A percentile compares a stretch with the other conserved stretches of the same genome.
Conservation (phyloP, 1,140 invertebrate species). For the Sipha flava region DNA sequence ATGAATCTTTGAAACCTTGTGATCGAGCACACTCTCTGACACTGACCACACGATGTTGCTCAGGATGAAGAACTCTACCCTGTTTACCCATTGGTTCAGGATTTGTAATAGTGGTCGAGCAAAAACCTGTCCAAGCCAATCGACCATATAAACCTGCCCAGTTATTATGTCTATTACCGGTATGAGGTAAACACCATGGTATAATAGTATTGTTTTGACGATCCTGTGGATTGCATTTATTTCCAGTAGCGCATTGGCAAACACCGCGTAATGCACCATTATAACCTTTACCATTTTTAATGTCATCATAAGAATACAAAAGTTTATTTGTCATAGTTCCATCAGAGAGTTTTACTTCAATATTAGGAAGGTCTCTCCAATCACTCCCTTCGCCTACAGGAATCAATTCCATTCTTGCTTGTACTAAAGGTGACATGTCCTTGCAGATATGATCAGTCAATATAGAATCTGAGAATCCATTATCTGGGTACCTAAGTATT, state of each 20-base stretch:
- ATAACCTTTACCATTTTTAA: slow-evolving; percentile 54
- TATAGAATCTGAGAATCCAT: not conserved
- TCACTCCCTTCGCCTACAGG: slow-evolving; percentile 68
- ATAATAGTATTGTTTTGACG: slow-evolving; percentile 76
- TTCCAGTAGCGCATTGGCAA: slow-evolving; percentile 62
- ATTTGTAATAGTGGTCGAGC: slow-evolving; percentile 78
- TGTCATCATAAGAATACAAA: slow-evolving; percentile 64
- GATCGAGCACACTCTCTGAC: slow-evolving; percentile 78
- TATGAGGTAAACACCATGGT: slow-evolving; percentile 85
- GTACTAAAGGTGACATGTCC: slow-evolving; percentile 70
- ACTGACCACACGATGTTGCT: slow-evolving; percentile 70
- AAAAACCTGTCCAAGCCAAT: slow-evolving; percentile 76
- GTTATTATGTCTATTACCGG: slow-evolving; percentile 75
- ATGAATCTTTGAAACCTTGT: slow-evolving; percentile 76
- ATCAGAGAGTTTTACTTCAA: slow-evolving; percentile 59
- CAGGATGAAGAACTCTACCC: slow-evolving; percentile 70
- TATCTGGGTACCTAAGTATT: slow-evolving; percentile 44
- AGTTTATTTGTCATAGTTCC: slow-evolving; percentile 56
- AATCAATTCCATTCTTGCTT: slow-evolving; percentile 67
- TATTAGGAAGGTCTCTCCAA: slow-evolving; percentile 81
- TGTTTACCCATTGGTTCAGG: slow-evolving; percentile 83
- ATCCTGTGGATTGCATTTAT: slow-evolving; percentile 53
- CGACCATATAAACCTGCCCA: slow-evolving; percentile 69
- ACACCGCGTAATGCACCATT: slow-evolving; percentile 62
- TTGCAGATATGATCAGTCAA: slow-evolving; percentile 73